Base-by-base conservation (phyloP, 1,140 invertebrate species). In the Pectinophora gossypiella region DNA sequence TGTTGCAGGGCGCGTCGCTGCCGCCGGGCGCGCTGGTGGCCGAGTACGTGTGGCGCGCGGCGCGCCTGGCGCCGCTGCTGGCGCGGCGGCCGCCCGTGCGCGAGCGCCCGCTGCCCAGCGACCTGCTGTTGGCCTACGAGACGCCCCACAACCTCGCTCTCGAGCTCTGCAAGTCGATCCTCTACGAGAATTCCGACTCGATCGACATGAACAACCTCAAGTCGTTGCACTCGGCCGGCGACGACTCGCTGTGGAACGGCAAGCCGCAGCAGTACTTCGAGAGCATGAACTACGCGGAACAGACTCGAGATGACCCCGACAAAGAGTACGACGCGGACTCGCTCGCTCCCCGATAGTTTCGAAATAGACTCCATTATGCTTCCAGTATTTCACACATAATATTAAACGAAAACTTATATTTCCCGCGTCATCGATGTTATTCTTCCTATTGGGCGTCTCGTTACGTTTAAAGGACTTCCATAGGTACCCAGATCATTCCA, bases 181-280 rank as follows among this genome's bases (percentile, higher is more conserved):
- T 77, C 15, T 77, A 74, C 65, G 72, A 76, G 47, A 55, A 67
- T 52, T 55, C 71, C 10, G 69, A 68, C 48, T 76, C 76, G 15
- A 68, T 79, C 42, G 74, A 80, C 51, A 47, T 70, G 4, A 63
- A 65, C 36, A 54, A 63, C 0, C 52, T 69, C n/a, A 68, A 66
- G 38, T 64, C 69, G 15, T 50, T 75, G 15, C 61, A 60, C 50
- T 68, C 67, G 0, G 60, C 60, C 18, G 59, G 45, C 43, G 66
- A 68, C 42, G 74, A 75, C 48, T 78, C 78, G 32, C 61, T 86
- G 47, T 88, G 84, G 84, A 76, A 75, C 60, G 77, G 74, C 40
- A 72, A 74, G 50, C 83, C 82, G 18, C 85, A 80, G 35, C 72
- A 76, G 40, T 85, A 83, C 62, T 88, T 85, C 59, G 87, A 88